phyloP scores from a whole-genome alignment of 2,797 vertebrate genomes.

The Alfaro cultratus region DNA sequence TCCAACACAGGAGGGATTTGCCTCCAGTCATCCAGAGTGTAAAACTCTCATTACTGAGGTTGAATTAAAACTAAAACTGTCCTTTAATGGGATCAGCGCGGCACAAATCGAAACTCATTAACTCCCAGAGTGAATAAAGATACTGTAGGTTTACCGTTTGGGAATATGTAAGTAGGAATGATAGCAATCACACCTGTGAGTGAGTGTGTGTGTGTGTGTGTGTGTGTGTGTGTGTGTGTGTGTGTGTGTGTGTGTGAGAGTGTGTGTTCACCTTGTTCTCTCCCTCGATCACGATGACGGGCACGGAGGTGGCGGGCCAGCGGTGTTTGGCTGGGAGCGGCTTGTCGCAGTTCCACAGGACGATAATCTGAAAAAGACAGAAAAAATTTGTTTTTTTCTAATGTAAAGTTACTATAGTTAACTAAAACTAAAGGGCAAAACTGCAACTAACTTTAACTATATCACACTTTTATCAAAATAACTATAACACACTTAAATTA shows the following conservation, averaged over 20 bases:
- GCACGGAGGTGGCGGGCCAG: constrained; percentile 94
- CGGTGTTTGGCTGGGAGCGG: constrained; percentile 95
- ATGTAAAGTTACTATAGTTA: too few species aligned
- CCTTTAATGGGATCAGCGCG: constrained; percentile 56
- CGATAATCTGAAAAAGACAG: constrained; percentile 82
- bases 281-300: constrained; percentile 95
- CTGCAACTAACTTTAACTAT: too few species aligned
- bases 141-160: constrained; percentile 33
- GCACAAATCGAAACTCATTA: constrained; percentile 71
- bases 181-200: constrained; percentile 20
- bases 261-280: constrained; percentile 95
- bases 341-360: constrained; percentile 99
- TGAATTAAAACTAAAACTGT: constrained; percentile 73
- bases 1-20: constrained; percentile 38
- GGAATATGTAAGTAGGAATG: constrained; percentile 29
- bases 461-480: too few species aligned
- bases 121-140: constrained; percentile 28
- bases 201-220: constrained; percentile 6
- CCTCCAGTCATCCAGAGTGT: constrained; percentile 30
- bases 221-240: neutral
- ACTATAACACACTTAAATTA: too few species aligned
- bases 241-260: neutral
- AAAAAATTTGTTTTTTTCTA: neutral
- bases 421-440: too few species aligned
- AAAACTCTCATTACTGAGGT: constrained; percentile 62